Conservation (phyloP, 2,888 invertebrate genomes). For the Drosophila suboccidentalis region DNA sequence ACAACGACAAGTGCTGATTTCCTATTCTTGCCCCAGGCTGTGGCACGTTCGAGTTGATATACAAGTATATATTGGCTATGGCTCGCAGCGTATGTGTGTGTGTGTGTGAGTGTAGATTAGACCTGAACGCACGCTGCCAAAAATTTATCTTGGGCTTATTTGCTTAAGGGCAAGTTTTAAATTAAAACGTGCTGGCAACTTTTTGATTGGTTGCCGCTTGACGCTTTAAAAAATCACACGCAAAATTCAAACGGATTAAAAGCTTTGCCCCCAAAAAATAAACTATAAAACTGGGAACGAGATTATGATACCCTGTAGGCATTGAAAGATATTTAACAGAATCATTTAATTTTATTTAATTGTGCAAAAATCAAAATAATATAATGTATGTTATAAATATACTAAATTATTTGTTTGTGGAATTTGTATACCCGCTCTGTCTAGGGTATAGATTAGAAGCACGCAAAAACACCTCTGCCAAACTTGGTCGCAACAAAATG, state of each 20-base stretch:
- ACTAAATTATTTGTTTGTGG: too few relatives aligned
- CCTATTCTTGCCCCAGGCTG: slow-evolving; percentile 34
- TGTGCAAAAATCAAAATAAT: too few relatives aligned
- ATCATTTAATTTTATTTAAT: too few relatives aligned
- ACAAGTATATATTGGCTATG: slow-evolving; percentile 38
- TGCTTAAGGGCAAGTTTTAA: slow-evolving; percentile 67
- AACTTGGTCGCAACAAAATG: slow-evolving; percentile 29
- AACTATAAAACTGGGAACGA: slow-evolving; percentile 15
- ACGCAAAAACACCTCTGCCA: neutral
- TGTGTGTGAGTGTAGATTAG: slow-evolving; percentile 25
- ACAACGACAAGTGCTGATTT: slow-evolving; percentile 35
- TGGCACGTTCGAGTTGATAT: slow-evolving; percentile 47
- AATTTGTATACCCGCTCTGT: neutral
- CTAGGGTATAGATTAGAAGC: neutral
- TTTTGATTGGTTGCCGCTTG: slow-evolving; percentile 17
- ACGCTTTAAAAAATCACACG: slow-evolving; percentile 44
- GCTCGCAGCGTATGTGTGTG: slow-evolving; percentile 20
- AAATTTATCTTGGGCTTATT: slow-evolving; percentile 58
- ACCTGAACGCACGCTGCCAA: slow-evolving; percentile 14
- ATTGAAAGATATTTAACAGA: too few relatives aligned
- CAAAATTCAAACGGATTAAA: slow-evolving; percentile 64
- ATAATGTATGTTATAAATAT: too few relatives aligned
- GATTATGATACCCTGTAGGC: slow-evolving; percentile 12
- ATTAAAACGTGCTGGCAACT: slow-evolving; percentile 66
- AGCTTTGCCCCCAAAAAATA: slow-evolving; percentile 40